Base-by-base conservation (phyloP, 2,888 invertebrate genomes). In the Cantharis lateralis region DNA sequence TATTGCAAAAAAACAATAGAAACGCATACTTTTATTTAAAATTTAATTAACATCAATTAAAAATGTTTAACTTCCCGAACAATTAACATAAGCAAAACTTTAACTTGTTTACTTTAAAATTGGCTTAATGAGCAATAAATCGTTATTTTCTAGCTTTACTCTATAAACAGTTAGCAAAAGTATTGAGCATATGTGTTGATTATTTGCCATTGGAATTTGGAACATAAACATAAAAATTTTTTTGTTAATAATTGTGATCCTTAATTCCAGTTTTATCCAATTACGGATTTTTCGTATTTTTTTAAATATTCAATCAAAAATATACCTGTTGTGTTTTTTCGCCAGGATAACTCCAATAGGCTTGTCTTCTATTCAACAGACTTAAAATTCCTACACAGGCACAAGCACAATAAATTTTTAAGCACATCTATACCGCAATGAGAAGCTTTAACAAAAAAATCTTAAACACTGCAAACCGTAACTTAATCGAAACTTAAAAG, bases 341-440 rank as follows among this genome's bases (percentile, higher is more conserved):
- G 61, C 72, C 75, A 72, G 75, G 71, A 68, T 72, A 71, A 7
- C 62, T 28, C 28, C 66, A 62, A 18, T 18, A 62, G 32, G 18
- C 64, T 63, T 70, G 70, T 62, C 32, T 26, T 68, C 68, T 71
- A 18, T 71, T 72, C 20, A 62, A 73, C 20, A 70, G 73, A 77
- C 48, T 69, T 48, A 64, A 75, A 66, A 68, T 68, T 62, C 71
- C 71, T 24, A 70, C 77, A 72, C 72, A 28, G 71, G 70, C 77
- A 72, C 72, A 28, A 72, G 70, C 77, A 74, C 74, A 18, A 71
- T 15, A 68, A 66, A 68, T 69, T 77, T 77, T 77, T 77, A 77
- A 75, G 74, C 77, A 77, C 77, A 77, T 77, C 77, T 77, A 77
- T 77, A 74, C 71, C 18, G 72, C 28, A 74, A 62, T 74, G 32